These are phyloP conservation scores for Rhodinocichla rosea DNA, from an alignment of 2,113 vertebrate species.

Conservation along the genomic window DNA sequence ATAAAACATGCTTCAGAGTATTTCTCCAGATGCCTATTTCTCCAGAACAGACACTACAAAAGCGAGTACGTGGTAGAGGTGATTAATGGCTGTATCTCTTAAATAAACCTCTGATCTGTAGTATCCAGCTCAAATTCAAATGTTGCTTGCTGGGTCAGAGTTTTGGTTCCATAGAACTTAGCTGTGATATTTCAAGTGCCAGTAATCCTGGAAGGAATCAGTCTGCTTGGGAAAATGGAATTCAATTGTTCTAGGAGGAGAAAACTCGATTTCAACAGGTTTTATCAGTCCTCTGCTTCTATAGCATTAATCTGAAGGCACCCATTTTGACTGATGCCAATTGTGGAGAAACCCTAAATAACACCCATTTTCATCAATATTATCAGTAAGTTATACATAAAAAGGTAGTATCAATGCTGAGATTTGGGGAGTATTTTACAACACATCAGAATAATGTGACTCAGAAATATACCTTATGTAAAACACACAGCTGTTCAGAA, in stretches of 20 bases:
- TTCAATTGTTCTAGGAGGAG: not conserved
- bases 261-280: conserved; percentile 33
- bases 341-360: not conserved
- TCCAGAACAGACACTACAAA: not conserved
- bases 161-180: conserved; percentile 39
- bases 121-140: not conserved
- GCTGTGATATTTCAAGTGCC: conserved; percentile 51
- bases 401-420: conserved; percentile 8
- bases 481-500: not conserved
- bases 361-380: conserved; percentile 16
- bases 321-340: not conserved
- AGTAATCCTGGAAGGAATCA: conserved; percentile 15
- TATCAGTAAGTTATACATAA: conserved; percentile 36
- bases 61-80: not conserved
- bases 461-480: not conserved
- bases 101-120: conserved; percentile 6
- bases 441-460: not conserved
- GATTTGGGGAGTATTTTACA: conserved; percentile 45
- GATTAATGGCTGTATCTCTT: conserved; percentile 19
- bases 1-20: conserved; percentile 38
- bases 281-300: conserved; percentile 4
- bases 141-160: not conserved
- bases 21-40: conserved; percentile 20
- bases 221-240: conserved; percentile 10
- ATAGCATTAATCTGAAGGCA: conserved; percentile 27